Evolutionary conservation across 2,113 vertebrate genomes (phyloP), one percentile per base, ranked within the genome.

Genomic region (Mellivora capensis): DNA sequence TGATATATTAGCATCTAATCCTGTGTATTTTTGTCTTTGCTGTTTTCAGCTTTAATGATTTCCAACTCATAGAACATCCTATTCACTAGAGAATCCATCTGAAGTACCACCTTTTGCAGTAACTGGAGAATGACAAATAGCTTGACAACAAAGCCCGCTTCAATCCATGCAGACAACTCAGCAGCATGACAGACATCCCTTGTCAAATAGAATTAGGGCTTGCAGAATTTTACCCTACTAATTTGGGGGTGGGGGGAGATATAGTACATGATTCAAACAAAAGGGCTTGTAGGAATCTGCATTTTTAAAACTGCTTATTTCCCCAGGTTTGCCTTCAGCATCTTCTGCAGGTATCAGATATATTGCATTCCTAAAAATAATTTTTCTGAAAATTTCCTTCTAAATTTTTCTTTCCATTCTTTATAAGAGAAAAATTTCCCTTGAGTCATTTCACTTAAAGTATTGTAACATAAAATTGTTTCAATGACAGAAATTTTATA

Each of bases 1-100:
- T 90, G 85, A 93, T 92, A 92, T 90, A 90, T 95, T 92, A 94
- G n/a, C 85, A 71, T 85, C 17, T 94, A 96, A 95, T 92, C 18
- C 42, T 89, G 14, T 83, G 94, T 97, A 54, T 67, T 59, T 96
- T 97, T 69, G 72, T 64, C 39, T 62, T 64, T 64, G 71, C 79
- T 95, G 59, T 67, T 96, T 90, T 90, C 90, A 57, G 80, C 25
- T 88, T 69, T 93, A 96, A 88, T 93, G 64, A 95, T 90, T 97
- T 96, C 72, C 85, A 81, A 82, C 29, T 91, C 86, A 87, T 69
- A 91, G 69, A 64, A 37, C 83, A 85, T 69, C 59, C 3, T 80
- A 81, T 91, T 87, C 80, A 62, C 80, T 57, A 31, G 83, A 76
- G 57, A 96, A 91, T 67, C 31, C 27, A 52, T 27, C 37, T 67